Evolutionary conservation across 2,113 vertebrate species (phyloP).

Genomic region (Dicrurus megarhynchus): DNA sequence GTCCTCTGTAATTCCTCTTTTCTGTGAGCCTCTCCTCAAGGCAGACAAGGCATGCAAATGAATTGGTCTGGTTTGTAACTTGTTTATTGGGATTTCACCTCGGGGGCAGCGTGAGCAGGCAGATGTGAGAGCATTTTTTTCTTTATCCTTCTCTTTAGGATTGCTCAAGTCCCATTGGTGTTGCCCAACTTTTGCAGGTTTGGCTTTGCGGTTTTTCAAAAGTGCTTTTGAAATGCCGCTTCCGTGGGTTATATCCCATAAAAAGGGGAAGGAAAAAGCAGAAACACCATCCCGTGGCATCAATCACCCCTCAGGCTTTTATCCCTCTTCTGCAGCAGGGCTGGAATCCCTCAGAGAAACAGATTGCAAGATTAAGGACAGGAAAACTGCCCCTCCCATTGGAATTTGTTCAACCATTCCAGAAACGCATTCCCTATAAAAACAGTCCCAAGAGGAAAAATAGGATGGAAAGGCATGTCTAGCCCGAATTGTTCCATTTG

Average conservation of each 20-base stretch:
- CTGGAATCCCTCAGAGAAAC: neutral
- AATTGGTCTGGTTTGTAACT: neutral
- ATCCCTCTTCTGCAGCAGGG: neutral
- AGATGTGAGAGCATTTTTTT: neutral
- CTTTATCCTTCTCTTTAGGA: neutral
- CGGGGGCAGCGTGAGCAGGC: neutral
- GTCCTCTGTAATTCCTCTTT: neutral
- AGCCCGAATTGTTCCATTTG: neutral
- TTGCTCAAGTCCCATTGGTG: neutral
- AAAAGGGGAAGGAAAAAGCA: neutral
- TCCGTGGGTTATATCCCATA: neutral
- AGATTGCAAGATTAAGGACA: neutral
- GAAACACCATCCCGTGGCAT: accelerated
- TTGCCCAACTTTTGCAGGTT: neutral
- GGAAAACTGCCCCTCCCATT: neutral
- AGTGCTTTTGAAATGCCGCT: neutral
- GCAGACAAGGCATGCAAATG: neutral
- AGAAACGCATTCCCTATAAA: neutral
- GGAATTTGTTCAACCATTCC: neutral
- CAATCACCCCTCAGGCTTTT: neutral
- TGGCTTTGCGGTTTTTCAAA: neutral
- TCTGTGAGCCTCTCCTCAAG: neutral
- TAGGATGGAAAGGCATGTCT: neutral
- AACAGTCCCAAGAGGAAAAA: neutral
- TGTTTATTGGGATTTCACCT: neutral